Conservation (phyloP, 2,888 invertebrate genomes). For the Athalia circularis region DNA sequence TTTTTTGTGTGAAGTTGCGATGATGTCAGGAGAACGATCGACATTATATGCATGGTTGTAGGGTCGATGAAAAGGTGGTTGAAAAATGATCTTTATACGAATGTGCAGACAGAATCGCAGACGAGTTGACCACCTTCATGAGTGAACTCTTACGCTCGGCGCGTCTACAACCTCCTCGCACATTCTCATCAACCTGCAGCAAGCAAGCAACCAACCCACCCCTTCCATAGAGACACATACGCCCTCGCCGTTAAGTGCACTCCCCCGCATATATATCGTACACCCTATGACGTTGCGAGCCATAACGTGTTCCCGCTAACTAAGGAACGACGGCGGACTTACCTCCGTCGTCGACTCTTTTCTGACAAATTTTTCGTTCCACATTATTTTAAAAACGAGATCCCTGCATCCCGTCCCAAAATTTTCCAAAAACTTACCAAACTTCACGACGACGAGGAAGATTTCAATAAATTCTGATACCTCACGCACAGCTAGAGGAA, state of each 20-base stretch:
- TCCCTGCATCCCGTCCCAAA: too few species aligned
- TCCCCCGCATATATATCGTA: constrained; percentile 47
- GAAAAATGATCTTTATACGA: too few species aligned
- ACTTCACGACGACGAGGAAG: too few species aligned
- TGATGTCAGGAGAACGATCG: too few species aligned
- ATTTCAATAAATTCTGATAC: too few species aligned
- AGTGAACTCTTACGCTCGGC: constrained; percentile 61
- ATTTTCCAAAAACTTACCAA: too few species aligned
- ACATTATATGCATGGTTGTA: too few species aligned
- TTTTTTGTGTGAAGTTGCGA: too few species aligned
- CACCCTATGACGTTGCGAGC: constrained; percentile 48
- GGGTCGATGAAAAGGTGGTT: neutral
- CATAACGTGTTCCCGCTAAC: constrained; percentile 57
- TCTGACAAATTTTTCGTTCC: too few species aligned
- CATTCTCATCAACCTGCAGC: constrained; percentile 57
- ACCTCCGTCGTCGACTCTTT: too few species aligned
- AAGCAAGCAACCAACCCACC: constrained; percentile 43
- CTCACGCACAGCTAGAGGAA: too few species aligned
- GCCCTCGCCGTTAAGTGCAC: constrained; percentile 53
- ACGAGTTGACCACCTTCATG: constrained; percentile 63
- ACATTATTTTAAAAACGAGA: too few species aligned
- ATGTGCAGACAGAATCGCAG: constrained; percentile 53
- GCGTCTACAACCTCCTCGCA: constrained; percentile 61
- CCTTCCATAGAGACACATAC: constrained; percentile 53
- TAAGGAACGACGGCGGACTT: constrained; percentile 52